Conservation (phyloP, 2,113 vertebrate genomes). For the Festucalex cinctus region DNA sequence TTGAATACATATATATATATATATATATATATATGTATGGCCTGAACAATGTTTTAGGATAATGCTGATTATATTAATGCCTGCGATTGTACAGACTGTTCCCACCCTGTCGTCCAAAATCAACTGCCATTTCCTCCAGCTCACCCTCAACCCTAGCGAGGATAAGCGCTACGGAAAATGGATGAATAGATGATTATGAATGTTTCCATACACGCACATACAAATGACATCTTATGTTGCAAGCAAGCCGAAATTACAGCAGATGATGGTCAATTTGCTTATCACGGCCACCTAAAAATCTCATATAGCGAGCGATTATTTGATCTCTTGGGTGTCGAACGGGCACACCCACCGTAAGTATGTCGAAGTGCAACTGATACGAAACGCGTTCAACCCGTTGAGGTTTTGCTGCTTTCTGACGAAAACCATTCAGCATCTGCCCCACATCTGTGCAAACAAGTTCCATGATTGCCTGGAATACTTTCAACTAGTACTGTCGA, state of each 20-base stretch:
- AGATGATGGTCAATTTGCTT: neutral
- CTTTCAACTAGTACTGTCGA: neutral
- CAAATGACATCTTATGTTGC: too few species aligned
- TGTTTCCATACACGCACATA: too few species aligned
- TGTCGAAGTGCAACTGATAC: neutral
- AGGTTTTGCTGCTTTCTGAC: neutral
- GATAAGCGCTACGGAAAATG: too few species aligned
- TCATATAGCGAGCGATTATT: neutral
- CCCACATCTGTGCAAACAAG: neutral
- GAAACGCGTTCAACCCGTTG: neutral
- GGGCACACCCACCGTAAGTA: neutral
- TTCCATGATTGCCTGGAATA: slow-evolving; percentile 3
- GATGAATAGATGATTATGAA: too few species aligned
- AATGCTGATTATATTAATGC: neutral
- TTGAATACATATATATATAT: too few species aligned
- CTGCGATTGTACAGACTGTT: neutral
- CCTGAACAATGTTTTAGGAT: neutral
- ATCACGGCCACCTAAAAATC: neutral
- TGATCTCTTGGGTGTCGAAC: neutral
- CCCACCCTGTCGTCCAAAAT: too few species aligned
- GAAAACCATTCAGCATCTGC: slow-evolving; percentile 16
- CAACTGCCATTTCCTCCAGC: too few species aligned
- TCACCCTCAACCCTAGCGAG: too few species aligned
- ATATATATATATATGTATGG: neutral
- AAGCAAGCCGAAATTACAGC: too few species aligned